A percentile compares a stretch with the other conserved stretches of the same genome.
Conservation (phyloP, 2,888 invertebrate species). For the Rhagium mordax region DNA sequence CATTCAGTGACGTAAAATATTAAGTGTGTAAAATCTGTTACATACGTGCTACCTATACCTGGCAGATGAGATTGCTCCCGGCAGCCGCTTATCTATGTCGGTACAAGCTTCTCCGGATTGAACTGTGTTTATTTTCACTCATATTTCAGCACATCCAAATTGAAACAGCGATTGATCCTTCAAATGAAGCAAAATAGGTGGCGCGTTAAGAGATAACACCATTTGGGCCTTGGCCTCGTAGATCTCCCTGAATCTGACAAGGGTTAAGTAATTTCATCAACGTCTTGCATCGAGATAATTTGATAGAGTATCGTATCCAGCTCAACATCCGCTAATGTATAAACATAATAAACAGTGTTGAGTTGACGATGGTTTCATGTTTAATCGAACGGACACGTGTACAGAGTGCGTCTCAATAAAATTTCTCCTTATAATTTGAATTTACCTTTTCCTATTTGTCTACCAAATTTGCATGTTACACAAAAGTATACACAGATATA, state of each 20-base stretch:
- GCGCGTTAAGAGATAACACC: slow-evolving; percentile 40
- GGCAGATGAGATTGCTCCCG: no score
- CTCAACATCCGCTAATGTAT: slow-evolving; percentile 2
- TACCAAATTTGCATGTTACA: no score
- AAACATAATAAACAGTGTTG: slow-evolving; percentile 14
- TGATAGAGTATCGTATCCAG: slow-evolving; percentile 33
- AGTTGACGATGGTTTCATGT: slow-evolving; percentile 9
- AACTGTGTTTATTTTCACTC: slow-evolving; percentile 29
- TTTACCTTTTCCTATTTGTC: no score
- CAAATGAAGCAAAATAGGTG: slow-evolving; percentile 46
- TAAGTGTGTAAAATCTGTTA: no score
- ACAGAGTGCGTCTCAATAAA: background rate
- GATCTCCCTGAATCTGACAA: slow-evolving; percentile 45
- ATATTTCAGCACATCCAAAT: slow-evolving; percentile 39
- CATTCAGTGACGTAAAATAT: no score
- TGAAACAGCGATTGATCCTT: slow-evolving; percentile 47
- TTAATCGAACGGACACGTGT: background rate
- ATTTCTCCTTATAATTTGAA: background rate
- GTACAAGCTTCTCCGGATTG: background rate
- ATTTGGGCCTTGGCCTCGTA: background rate
- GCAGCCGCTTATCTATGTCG: background rate
- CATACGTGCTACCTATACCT: no score
- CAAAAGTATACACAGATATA: no score
- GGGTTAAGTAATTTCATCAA: slow-evolving; percentile 55
- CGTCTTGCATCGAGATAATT: slow-evolving; percentile 49